These are phyloP conservation scores for Clarias gariepinus DNA, from an alignment of 2,113 vertebrate genomes.

Conservation along the genomic window DNA sequence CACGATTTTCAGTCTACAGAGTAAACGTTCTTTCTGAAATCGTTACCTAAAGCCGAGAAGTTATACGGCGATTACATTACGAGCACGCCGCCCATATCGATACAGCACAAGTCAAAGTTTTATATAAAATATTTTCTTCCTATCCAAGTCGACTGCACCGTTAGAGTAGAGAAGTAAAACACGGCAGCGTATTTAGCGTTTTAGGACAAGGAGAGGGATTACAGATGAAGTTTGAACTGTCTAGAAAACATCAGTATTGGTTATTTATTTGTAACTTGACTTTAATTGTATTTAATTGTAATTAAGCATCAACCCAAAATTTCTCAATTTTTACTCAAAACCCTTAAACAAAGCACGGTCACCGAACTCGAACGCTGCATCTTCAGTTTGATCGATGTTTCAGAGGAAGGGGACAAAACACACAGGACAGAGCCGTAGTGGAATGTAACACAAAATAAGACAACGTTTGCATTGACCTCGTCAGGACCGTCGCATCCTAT, in stretches of 20 bases:
- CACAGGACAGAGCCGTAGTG: slow-evolving; percentile 9
- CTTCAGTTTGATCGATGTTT: background rate
- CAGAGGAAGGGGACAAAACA: slow-evolving; percentile 11
- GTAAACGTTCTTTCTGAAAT: slow-evolving; percentile 60
- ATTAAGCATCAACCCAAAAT: background rate
- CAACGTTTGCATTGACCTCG: background rate
- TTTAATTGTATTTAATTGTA: background rate
- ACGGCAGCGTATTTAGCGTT: background rate
- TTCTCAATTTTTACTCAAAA: background rate
- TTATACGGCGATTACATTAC: slow-evolving; percentile 19
- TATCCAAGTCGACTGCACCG: slow-evolving; percentile 10
- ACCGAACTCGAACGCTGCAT: slow-evolving; percentile 16
- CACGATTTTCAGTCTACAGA: slow-evolving; percentile 25
- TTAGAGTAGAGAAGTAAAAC: background rate
- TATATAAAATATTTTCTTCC: slow-evolving; percentile 19
- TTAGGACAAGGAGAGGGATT: background rate
- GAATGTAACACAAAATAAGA: slow-evolving; percentile 9
- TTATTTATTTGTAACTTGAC: background rate
- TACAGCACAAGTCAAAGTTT: slow-evolving; percentile 1
- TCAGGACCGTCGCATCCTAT: background rate
- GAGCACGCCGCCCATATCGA: background rate
- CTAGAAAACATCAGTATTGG: background rate
- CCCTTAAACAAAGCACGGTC: background rate
- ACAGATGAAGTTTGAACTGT: background rate
- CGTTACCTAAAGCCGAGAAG: slow-evolving; percentile 38